phyloP scores from a whole-genome alignment of 2,888 invertebrate genomes.

The Tethea ocularis region DNA sequence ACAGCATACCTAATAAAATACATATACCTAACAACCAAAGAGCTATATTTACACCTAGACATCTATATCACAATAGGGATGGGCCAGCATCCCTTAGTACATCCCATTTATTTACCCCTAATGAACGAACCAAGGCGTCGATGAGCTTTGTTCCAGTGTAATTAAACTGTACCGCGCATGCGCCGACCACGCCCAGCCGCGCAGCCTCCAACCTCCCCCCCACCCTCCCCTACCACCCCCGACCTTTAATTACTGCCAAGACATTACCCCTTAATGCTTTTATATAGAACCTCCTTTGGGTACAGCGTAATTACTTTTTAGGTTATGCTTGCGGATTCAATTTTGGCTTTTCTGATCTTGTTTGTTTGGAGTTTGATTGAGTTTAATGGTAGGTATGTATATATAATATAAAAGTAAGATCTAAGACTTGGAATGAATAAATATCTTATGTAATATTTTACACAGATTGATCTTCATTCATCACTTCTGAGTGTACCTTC shows the following conservation, averaged over 20 bases:
- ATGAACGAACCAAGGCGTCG: slow-evolving; percentile 73
- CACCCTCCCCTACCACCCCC: slow-evolving; percentile 44
- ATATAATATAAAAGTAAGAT: too few relatives aligned
- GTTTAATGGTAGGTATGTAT: too few relatives aligned
- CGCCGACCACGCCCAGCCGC: slow-evolving; percentile 77
- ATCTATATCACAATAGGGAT: slow-evolving; percentile 10
- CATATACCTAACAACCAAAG: neutral
- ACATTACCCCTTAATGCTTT: slow-evolving; percentile 65
- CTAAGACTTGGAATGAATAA: neutral
- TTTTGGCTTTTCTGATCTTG: neutral
- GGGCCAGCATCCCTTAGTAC: slow-evolving; percentile 34
- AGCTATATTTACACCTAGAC: neutral
- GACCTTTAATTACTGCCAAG: slow-evolving; percentile 50
- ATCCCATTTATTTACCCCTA: slow-evolving; percentile 50
- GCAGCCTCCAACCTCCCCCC: slow-evolving; percentile 68
- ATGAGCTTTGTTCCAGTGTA: slow-evolving; percentile 74
- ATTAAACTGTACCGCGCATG: slow-evolving; percentile 76
- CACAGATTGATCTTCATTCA: too few relatives aligned
- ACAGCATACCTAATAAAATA: neutral
- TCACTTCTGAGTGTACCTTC: too few relatives aligned
- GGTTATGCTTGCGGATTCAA: neutral
- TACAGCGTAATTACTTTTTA: slow-evolving; percentile 2
- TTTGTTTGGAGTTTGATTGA: slow-evolving; percentile 1
- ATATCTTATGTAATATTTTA: neutral
- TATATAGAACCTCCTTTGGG: slow-evolving; percentile 53